phyloP scores from a whole-genome alignment of 1,140 invertebrate species.

The Drosophila navojoa region DNA sequence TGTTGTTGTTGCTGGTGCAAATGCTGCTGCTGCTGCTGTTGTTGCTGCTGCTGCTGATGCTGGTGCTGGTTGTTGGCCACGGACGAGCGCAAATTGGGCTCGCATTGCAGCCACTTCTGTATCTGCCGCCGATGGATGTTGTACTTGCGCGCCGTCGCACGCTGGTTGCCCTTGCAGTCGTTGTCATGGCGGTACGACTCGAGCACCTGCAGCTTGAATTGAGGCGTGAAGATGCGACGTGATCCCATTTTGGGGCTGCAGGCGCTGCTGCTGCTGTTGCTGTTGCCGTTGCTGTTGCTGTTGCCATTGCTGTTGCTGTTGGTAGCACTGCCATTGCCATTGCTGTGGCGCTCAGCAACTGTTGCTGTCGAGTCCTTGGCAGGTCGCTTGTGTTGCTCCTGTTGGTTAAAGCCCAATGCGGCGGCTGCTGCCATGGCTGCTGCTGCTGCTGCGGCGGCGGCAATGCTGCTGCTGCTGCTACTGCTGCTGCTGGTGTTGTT shows the following conservation, averaged over 20 bases:
- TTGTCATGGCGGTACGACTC: conserved; percentile 92
- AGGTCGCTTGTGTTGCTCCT: conserved; percentile 29
- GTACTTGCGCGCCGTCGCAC: conserved; percentile 93
- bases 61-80: conserved; percentile 85
- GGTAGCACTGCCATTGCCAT: background rate
- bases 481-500: conserved; percentile 5
- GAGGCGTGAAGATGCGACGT: conserved; percentile 91
- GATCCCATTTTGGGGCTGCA: conserved; percentile 87
- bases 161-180: conserved; percentile 93
- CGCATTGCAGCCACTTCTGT: conserved; percentile 94
- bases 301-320: conserved; percentile 14
- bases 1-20: conserved; percentile 41
- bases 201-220: conserved; percentile 93
- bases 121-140: conserved; percentile 93
- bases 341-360: background rate
- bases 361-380: conserved; percentile 14
- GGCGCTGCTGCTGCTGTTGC: conserved; percentile 31
- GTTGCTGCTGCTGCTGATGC: conserved; percentile 63
- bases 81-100: conserved; percentile 89
- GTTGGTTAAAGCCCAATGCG: conserved; percentile 25
- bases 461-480: conserved; percentile 5
- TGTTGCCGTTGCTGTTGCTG: conserved; percentile 33
- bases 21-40: conserved; percentile 61
- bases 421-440: conserved; percentile 19
- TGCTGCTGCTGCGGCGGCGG: conserved; percentile 15